Base-by-base conservation (phyloP, 2,113 vertebrate species). In the Thermophis baileyi region DNA sequence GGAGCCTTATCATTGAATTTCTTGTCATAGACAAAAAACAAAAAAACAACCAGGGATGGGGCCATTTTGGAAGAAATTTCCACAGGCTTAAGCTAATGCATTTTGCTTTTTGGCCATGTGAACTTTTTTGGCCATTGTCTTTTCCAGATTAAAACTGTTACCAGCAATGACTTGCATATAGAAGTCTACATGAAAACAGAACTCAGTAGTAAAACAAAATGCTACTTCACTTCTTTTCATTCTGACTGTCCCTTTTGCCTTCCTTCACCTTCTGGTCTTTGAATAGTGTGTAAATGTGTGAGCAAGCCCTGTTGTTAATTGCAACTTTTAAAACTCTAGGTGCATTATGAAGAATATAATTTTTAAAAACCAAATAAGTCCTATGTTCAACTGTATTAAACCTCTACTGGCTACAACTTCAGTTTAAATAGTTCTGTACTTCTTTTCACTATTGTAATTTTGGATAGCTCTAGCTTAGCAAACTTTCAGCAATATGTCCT, bases 341-440 rank as follows among this genome's bases (percentile, higher is more conserved):
- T 63, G 27, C 7, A 44, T 88, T 40, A 88, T 30, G 69, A 92
- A 92, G 22, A 92, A 54, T 55, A 81, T 55, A 81, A 89, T 51
- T n/a, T 81, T 81, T n/a, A 89, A 89, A 89, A 89, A 51, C 18
- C 16, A 44, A 27, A 89, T 60, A 54, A 49, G 25, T 8, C n/a
- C 25, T 25, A 57, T 35, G n/a, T n/a, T n/a, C 50, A 89, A 22
- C 25, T 46, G 20, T n/a, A 81, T 18, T 44, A 46, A 55, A 54
- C 47, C 88, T 92, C 54, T 53, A 54, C 18, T 35, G 69, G 40
- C 51, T 35, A 89, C 40, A 92, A 85, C 35, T 54, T 85, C 40
- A 20, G 89, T 81, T 92, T 57, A 85, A 92, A 60, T 85, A 85
- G 89, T 89, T 92, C 69, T 89, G 69, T 50, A 47, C 50, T 89